Conservation (phyloP, 1,140 invertebrate genomes). For the Venustaconcha ellipsiformis region DNA sequence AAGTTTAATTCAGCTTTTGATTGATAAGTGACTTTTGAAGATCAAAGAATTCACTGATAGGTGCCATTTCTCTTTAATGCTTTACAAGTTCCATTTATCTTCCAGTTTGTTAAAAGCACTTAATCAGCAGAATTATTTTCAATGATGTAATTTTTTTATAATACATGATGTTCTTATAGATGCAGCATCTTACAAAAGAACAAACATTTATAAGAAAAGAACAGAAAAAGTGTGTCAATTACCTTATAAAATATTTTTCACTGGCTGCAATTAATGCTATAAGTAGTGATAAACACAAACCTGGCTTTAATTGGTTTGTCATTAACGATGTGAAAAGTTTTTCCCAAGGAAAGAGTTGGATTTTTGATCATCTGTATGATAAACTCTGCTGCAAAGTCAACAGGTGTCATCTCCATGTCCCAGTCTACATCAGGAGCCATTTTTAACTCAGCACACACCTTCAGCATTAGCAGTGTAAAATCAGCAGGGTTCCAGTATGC, state of each 20-base stretch:
- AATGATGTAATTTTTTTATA: too few relatives aligned
- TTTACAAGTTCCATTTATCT: background rate
- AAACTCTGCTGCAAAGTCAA: slow-evolving; percentile 70
- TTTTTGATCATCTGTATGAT: slow-evolving; percentile 67
- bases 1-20: background rate
- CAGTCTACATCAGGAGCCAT: slow-evolving; percentile 70
- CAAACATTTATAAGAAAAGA: too few relatives aligned
- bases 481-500: slow-evolving; percentile 71
- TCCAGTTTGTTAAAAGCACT: background rate
- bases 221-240: too few relatives aligned
- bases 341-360: slow-evolving; percentile 64
- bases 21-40: background rate
- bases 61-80: background rate
- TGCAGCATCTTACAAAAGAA: too few relatives aligned
- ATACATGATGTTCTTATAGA: too few relatives aligned
- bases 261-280: too few relatives aligned
- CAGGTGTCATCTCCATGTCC: slow-evolving; percentile 72
- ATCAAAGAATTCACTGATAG: background rate
- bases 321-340: slow-evolving; percentile 69
- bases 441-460: slow-evolving; percentile 65
- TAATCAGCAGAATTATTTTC: background rate
- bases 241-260: too few relatives aligned
- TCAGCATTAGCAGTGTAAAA: slow-evolving; percentile 71
- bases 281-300: slow-evolving; percentile 28
- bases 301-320: slow-evolving; percentile 57